Percentiles rank a stretch among this genome's conserved stretches.
phyloP scores from a whole-genome alignment of 2,797 vertebrate species.

The Esox masquinongy region DNA sequence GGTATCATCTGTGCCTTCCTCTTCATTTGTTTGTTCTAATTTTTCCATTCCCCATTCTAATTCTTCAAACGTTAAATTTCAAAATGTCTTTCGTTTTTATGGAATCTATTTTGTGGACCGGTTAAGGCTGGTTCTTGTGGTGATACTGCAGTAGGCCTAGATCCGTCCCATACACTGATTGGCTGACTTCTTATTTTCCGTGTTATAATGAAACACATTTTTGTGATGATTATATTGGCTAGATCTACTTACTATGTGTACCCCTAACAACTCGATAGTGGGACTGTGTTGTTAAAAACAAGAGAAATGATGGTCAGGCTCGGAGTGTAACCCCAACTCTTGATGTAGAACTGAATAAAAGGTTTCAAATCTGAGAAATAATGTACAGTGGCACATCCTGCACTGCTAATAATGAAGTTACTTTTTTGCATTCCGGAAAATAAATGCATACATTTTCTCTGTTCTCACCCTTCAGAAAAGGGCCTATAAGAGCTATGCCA shows the following conservation, averaged over 20 bases:
- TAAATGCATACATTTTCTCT: constrained; percentile 15
- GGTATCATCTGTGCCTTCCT: background rate
- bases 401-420: background rate
- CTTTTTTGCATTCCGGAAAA: background rate
- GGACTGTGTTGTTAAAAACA: background rate
- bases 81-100: too few species aligned
- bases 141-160: too few species aligned
- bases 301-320: background rate
- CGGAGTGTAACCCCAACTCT: background rate
- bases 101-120: too few species aligned
- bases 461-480: constrained; percentile 84
- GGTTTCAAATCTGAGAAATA: background rate
- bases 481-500: constrained; percentile 96
- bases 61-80: too few species aligned
- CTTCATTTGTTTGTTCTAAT: background rate
- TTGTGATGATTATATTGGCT: background rate
- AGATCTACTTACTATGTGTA: background rate
- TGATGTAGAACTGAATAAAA: background rate
- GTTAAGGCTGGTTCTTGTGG: too few species aligned
- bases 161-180: too few species aligned
- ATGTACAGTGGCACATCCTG: background rate
- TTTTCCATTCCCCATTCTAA: too few species aligned
- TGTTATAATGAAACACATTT: background rate
- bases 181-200: too few species aligned
- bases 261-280: background rate